Percentiles rank a stretch among this genome's conserved stretches.
phyloP scores from a whole-genome alignment of 1,140 invertebrate species.

The Brachionus koreanus region DNA sequence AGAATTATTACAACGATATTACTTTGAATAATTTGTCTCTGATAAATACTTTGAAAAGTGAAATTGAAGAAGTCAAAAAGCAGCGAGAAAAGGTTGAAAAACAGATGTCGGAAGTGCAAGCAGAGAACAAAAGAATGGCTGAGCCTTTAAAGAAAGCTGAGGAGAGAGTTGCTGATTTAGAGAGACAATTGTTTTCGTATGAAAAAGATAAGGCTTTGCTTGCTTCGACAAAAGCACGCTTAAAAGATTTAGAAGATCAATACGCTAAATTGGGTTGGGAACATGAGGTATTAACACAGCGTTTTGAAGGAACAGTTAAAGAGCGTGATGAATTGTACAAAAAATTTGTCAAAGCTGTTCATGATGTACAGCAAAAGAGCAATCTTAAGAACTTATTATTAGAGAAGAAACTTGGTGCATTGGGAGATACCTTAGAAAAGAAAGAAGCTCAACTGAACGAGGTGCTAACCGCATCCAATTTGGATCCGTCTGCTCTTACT shows the following conservation, averaged over 20 bases:
- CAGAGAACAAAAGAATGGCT: constrained; percentile 69
- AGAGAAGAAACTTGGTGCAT: constrained; percentile 69
- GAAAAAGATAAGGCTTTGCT: constrained; percentile 72
- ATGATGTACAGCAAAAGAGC: constrained; percentile 78
- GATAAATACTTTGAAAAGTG: constrained; percentile 69
- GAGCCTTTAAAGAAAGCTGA: constrained; percentile 69
- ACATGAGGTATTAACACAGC: constrained; percentile 70
- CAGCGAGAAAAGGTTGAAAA: constrained; percentile 73
- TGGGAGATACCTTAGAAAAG: constrained; percentile 68
- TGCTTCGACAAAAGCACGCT: constrained; percentile 58
- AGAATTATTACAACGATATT: constrained; percentile 89
- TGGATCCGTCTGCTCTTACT: constrained; percentile 63
- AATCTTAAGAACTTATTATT: constrained; percentile 70
- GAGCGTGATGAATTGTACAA: constrained; percentile 75
- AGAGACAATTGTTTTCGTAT: constrained; percentile 71
- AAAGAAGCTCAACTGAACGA: constrained; percentile 68
- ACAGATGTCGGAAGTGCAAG: constrained; percentile 64
- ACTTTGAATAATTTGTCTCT: constrained; percentile 81
- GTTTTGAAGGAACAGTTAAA: constrained; percentile 69
- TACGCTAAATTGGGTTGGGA: constrained; percentile 64
- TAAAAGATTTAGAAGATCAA: constrained; percentile 69
- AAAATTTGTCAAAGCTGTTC: constrained; percentile 73
- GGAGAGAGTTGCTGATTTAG: constrained; percentile 67
- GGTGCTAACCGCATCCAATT: constrained; percentile 64
- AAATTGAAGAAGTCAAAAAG: constrained; percentile 76